Conservation (phyloP, 30 jellyfish, hydroid and myxozoan species). For the Aurelia sp. region DNA sequence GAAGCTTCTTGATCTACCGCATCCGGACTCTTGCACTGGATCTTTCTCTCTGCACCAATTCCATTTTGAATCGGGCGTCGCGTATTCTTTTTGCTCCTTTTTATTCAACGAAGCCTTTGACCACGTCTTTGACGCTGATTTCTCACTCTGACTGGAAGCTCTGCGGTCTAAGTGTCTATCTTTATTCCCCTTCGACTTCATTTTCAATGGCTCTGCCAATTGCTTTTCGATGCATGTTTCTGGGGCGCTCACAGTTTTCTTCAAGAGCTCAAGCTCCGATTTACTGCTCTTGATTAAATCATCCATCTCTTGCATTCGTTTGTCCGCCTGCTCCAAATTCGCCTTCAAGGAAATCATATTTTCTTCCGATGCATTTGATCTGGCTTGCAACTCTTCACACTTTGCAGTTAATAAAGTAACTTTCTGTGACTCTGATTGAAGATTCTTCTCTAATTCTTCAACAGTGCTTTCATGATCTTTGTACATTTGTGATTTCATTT, state of each 20-base stretch:
- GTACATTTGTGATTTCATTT: background rate
- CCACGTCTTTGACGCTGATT: background rate
- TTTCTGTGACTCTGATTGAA: constrained; percentile 41
- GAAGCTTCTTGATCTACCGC: constrained; percentile 5
- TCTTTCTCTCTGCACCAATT: constrained; percentile 41
- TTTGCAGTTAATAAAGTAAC: constrained; percentile 16
- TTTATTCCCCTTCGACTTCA: background rate
- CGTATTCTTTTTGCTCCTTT: constrained; percentile 12
- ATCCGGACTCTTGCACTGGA: background rate
- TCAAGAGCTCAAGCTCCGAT: constrained; percentile 46
- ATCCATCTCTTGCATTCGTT: constrained; percentile 69
- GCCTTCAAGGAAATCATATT: background rate
- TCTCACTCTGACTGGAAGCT: background rate
- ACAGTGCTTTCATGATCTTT: constrained; percentile 48
- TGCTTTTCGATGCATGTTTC: constrained; percentile 9
- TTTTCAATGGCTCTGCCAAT: background rate
- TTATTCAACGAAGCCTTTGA: background rate
- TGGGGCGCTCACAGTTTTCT: constrained; percentile 57
- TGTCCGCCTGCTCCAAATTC: constrained; percentile 49
- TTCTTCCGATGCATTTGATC: constrained; percentile 9
- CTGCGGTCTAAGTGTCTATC: background rate
- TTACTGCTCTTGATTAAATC: constrained; percentile 49
- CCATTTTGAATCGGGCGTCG: constrained; percentile 20
- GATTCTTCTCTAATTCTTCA: constrained; percentile 48
- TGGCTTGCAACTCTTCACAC: constrained; percentile 34